Conservation (phyloP, 2,113 vertebrate genomes). For the Benitochromis conjunctus region DNA sequence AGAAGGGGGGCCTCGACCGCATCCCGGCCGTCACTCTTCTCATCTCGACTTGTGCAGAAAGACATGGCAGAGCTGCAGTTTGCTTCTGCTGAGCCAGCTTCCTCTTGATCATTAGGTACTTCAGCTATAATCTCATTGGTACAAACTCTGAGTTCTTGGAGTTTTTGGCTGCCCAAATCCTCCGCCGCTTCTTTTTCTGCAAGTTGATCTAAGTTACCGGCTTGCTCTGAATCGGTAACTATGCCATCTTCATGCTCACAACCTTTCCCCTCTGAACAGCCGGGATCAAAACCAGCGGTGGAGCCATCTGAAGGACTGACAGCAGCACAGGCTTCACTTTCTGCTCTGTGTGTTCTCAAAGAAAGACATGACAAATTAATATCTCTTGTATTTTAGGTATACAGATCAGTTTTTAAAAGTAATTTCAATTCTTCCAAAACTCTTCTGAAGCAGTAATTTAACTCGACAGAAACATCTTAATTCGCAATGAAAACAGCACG, state of each 20-base stretch:
- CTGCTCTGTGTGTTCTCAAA: conserved; percentile 5
- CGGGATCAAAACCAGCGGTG: background rate
- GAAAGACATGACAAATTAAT: background rate
- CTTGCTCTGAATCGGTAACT: background rate
- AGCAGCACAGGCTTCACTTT: background rate
- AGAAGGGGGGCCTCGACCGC: background rate
- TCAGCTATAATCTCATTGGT: background rate
- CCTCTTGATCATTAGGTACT: background rate
- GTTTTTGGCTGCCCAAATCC: background rate
- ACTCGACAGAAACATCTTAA: background rate
- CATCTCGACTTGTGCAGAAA: background rate
- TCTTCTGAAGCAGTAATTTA: background rate
- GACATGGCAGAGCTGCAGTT: background rate
- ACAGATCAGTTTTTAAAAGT: background rate
- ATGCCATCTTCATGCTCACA: background rate
- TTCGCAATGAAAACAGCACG: background rate
- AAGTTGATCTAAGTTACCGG: background rate
- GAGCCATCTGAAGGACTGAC: background rate
- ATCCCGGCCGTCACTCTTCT: background rate
- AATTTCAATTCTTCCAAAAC: fast-evolving
- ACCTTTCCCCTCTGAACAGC: background rate
- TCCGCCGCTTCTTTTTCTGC: background rate
- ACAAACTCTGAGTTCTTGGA: background rate
- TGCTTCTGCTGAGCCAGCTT: background rate
- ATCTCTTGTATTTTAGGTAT: background rate